Base-by-base conservation (phyloP, 2,797 vertebrate genomes). In the Pseudopleuronectes americanus region DNA sequence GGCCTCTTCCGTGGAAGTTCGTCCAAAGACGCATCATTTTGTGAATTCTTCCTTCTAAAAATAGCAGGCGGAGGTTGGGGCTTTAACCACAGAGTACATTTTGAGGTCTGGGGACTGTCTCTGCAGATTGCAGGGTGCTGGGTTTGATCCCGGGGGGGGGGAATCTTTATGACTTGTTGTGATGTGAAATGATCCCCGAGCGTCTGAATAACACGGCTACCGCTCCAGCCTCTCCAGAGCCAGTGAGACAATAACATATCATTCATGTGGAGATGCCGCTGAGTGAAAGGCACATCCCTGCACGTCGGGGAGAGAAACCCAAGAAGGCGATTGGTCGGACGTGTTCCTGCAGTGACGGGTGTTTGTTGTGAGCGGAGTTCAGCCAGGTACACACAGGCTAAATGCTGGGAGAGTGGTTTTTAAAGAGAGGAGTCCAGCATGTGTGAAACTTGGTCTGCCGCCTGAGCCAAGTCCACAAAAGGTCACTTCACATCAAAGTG, bases 1-100 rank as follows among this genome's bases (percentile, higher is more conserved):
- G 81, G 57, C 58, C 65, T 71, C 61, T 33, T n/a, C 57, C 28
- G 58, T 63, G 36, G 68, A 83, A 81, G 55, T 51, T 21, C 23
- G 70, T 88, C 90, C 87, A 90, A 90, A 86, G 80, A 90, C 53
- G 63, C 89, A 90, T 86, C 56, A 87, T 93, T 92, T 90, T 64
- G 79, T 82, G 83, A 91, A 91, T 91, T 90, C 83, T 87, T 91
- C 64, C 57, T 80, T 87, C 90, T 91, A 93, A 91, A 93, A 92
- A 92, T 91, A 93, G 79, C 84, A 61, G 75, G 56, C 54, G 36
- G 82, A 86, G 84, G 84, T 83, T 89, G 76, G 81, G 81, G 83
- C 85, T 90, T 85, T 41, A 79, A 90, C 91, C 92, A 86, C 90
- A 84, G 80, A 90, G 89, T 76, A 91, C 89, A 92, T 91, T 92